These are phyloP conservation scores for Embiotoca jacksoni DNA, from an alignment of 2,113 vertebrate genomes.

Conservation along the genomic window DNA sequence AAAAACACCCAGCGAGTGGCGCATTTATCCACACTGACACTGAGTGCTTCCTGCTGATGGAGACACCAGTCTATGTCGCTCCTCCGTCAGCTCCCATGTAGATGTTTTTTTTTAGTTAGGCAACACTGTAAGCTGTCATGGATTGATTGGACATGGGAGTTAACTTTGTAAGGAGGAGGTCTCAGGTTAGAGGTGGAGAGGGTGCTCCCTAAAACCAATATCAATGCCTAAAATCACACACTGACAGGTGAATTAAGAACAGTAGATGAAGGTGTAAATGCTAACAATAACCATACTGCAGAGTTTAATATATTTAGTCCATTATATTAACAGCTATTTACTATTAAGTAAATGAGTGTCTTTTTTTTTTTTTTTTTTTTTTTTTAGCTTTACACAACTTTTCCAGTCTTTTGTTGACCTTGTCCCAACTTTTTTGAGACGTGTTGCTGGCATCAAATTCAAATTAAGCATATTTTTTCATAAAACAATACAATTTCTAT, in stretches of 20 bases:
- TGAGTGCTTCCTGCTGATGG: conserved; percentile 50
- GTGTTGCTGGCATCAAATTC: no score
- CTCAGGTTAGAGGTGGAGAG: background rate
- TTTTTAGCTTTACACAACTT: no score
- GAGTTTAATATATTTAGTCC: no score
- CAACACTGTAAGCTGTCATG: conserved; percentile 12
- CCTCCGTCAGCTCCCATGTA: conserved; percentile 14
- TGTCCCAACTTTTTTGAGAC: no score
- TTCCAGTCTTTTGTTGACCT: no score
- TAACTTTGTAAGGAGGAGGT: background rate
- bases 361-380: no score
- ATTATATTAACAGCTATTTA: no score
- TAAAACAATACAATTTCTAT: no score
- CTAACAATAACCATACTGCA: no score
- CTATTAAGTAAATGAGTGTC: no score
- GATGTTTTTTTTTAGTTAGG: conserved; percentile 21
- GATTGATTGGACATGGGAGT: background rate
- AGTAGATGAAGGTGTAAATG: background rate
- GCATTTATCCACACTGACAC: conserved; percentile 24
- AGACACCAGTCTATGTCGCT: background rate
- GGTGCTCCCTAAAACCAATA: background rate
- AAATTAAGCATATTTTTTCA: no score
- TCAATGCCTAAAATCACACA: background rate
- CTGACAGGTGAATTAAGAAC: background rate
- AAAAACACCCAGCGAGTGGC: conserved; percentile 19